A percentile compares a stretch with the other conserved stretches of the same genome.
These are phyloP conservation scores for Leptonema lineaticorne DNA, from an alignment of 1,140 invertebrate species.

Conservation along the genomic window DNA sequence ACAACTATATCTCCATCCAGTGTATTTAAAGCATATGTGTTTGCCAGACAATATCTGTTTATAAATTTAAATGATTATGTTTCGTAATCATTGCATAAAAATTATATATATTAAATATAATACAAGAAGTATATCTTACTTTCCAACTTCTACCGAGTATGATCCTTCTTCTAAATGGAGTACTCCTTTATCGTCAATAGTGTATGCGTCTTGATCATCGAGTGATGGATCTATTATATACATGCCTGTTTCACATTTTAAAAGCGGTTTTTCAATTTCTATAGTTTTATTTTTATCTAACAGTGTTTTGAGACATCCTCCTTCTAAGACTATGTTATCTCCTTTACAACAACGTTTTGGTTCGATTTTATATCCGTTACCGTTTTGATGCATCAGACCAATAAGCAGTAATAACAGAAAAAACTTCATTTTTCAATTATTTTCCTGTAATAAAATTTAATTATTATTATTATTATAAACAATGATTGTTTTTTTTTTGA, in stretches of 20 bases:
- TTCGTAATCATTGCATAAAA: too few species aligned
- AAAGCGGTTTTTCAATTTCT: not conserved
- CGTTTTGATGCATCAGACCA: not conserved
- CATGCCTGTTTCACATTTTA: slow-evolving; percentile 25
- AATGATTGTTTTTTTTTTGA: too few species aligned
- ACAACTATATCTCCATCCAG: not conserved
- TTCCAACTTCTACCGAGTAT: not conserved
- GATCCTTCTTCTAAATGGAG: not conserved
- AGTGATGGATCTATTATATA: slow-evolving; percentile 26
- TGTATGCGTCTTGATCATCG: not conserved
- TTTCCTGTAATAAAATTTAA: too few species aligned
- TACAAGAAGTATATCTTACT: too few species aligned
- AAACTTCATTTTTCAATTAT: not conserved
- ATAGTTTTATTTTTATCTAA: not conserved
- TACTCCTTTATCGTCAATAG: not conserved
- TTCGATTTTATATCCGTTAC: not conserved
- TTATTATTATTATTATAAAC: too few species aligned
- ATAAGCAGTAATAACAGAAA: not conserved
- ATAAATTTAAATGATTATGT: too few species aligned
- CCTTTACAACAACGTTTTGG: slow-evolving; percentile 31
- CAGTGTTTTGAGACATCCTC: not conserved
- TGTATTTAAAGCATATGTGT: not conserved
- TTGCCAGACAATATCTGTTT: not conserved
- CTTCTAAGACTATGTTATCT: slow-evolving; percentile 23
- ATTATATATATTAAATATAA: too few species aligned